A percentile compares a stretch with the other conserved stretches of the same genome.
Conservation (phyloP, 2,888 invertebrate genomes). For the Diloba caeruleocephala region DNA sequence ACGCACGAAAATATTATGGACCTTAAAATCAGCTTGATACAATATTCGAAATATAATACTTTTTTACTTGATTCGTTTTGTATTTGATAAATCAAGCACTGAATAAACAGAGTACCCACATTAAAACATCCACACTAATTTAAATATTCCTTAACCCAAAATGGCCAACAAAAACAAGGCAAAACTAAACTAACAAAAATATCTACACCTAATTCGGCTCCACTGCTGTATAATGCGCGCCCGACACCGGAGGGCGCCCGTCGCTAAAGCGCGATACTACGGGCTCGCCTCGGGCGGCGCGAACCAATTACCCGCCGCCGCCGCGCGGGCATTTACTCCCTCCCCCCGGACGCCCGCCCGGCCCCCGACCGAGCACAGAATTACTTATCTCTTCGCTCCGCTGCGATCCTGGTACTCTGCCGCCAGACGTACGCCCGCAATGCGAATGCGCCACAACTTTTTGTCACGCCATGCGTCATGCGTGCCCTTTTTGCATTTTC, state of each 20-base stretch:
- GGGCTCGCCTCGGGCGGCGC: slow-evolving; percentile 89
- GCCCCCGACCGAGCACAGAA: slow-evolving; percentile 68
- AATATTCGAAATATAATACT: no score
- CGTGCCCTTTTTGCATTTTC: slow-evolving; percentile 55
- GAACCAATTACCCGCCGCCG: slow-evolving; percentile 88
- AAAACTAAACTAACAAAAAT: slow-evolving; percentile 39
- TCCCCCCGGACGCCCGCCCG: slow-evolving; percentile 63
- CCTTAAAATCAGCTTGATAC: no score
- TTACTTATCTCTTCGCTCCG: slow-evolving; percentile 79
- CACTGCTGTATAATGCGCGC: slow-evolving; percentile 64
- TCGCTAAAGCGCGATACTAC: slow-evolving; percentile 89
- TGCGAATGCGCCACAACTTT: slow-evolving; percentile 78
- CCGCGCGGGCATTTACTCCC: slow-evolving; percentile 85
- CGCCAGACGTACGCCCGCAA: slow-evolving; percentile 84
- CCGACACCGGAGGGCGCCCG: slow-evolving; percentile 88
- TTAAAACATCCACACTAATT: slow-evolving; percentile 22
- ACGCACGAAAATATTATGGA: no score
- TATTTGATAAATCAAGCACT: neutral
- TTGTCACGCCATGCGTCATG: slow-evolving; percentile 61
- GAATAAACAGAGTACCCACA: neutral
- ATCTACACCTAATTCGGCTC: slow-evolving; percentile 65
- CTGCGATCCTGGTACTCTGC: slow-evolving; percentile 82
- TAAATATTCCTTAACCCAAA: slow-evolving; percentile 18
- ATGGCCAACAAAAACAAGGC: slow-evolving; percentile 16
- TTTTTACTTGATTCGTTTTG: neutral